Conservation (phyloP, 2,888 invertebrate species). For the Brachylomia viminalis region DNA sequence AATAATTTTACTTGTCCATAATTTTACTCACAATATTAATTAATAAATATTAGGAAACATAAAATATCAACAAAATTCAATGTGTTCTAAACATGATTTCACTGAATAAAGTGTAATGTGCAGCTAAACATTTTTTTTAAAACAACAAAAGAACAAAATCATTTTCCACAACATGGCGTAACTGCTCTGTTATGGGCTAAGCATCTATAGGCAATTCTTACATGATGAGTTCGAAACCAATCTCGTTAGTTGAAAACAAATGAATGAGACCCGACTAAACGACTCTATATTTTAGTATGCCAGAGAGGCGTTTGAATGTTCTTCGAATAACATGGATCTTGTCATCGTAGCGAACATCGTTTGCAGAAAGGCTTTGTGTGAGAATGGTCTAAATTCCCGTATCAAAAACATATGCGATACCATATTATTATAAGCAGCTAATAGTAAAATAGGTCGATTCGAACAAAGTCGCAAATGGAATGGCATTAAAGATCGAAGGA, state of each 20-base stretch:
- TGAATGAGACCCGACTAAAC: background rate
- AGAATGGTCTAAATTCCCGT: slow-evolving; percentile 55
- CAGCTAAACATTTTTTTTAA: slow-evolving; percentile 4
- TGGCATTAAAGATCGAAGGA: slow-evolving; percentile 42
- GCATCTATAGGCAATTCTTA: slow-evolving; percentile 25
- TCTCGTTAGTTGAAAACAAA: slow-evolving; percentile 15
- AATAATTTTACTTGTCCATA: slow-evolving; percentile 49
- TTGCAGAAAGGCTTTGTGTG: slow-evolving; percentile 27
- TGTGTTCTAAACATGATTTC: slow-evolving; percentile 16
- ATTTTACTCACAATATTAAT: slow-evolving; percentile 29
- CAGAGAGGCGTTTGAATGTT: slow-evolving; percentile 7
- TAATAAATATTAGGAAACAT: slow-evolving; percentile 43
- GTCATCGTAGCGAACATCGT: slow-evolving; percentile 14
- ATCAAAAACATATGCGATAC: slow-evolving; percentile 43
- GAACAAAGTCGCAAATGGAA: slow-evolving; percentile 46
- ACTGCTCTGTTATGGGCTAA: slow-evolving; percentile 23
- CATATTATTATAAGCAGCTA: slow-evolving; percentile 30
- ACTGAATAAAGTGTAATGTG: slow-evolving; percentile 35
- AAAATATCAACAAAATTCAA: slow-evolving; percentile 20
- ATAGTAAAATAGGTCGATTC: slow-evolving; percentile 42
- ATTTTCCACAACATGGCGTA: slow-evolving; percentile 10
- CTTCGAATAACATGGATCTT: slow-evolving; percentile 13
- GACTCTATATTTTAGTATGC: slow-evolving; percentile 9
- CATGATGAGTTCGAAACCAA: slow-evolving; percentile 5
- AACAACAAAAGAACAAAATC: slow-evolving; percentile 18